These are phyloP conservation scores for Stomatorhinus ivindoensis DNA, from an alignment of 2,113 vertebrate species.

Conservation along the genomic window DNA sequence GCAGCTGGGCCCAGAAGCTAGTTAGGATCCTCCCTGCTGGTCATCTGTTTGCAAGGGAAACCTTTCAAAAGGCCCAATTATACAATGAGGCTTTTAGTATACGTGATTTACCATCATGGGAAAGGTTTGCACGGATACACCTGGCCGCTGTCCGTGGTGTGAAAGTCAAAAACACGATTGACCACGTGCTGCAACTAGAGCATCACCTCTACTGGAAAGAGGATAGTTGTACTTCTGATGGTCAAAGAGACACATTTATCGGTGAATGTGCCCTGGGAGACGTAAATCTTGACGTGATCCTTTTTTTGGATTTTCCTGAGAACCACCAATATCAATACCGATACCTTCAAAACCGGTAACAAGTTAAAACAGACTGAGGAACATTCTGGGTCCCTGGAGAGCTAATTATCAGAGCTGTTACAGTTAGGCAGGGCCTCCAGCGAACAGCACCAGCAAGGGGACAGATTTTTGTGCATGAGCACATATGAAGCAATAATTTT, in stretches of 20 bases:
- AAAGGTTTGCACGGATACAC: conserved; percentile 2
- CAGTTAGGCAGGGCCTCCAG: neutral
- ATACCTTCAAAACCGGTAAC: conserved; percentile 18
- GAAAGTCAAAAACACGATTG: neutral
- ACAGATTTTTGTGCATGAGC: neutral
- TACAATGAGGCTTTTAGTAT: neutral
- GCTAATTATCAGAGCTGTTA: neutral
- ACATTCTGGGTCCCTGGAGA: neutral
- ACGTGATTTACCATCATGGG: conserved; percentile 16
- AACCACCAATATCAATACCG: conserved; percentile 28
- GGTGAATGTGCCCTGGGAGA: conserved; percentile 31
- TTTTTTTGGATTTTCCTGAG: conserved; percentile 26
- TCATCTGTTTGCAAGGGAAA: neutral
- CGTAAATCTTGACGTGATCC: conserved; percentile 28
- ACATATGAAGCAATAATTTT: neutral
- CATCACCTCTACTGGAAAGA: neutral
- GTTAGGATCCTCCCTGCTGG: neutral
- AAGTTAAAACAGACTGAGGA: neutral
- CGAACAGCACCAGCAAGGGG: neutral
- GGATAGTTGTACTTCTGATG: neutral
- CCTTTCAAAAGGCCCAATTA: conserved; percentile 15
- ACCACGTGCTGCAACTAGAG: neutral
- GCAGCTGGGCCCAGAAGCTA: neutral
- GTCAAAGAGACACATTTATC: conserved; percentile 27
- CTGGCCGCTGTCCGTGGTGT: neutral